Conservation (phyloP, 2,797 vertebrate genomes). For the Catostomus latipinnis region DNA sequence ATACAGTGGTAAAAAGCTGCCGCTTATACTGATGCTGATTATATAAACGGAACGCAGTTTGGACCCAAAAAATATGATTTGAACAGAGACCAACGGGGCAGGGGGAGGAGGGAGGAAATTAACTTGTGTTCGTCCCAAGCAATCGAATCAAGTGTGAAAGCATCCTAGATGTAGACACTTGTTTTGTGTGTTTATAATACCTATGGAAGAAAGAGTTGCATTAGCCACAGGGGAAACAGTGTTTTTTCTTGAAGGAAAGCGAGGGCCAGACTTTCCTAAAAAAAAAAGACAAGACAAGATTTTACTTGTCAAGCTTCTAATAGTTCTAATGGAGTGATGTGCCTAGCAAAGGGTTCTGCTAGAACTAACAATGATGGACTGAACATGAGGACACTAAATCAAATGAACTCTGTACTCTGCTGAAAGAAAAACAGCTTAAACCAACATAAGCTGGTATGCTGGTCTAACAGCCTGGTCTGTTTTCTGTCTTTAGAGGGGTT, state of each 20-base stretch:
- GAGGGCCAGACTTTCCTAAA: constrained; percentile 78
- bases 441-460: no score
- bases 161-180: neutral
- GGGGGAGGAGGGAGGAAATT: no score
- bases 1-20: no score
- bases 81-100: no score
- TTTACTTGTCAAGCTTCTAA: constrained; percentile 35
- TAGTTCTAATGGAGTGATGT: neutral
- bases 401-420: neutral
- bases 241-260: constrained; percentile 73
- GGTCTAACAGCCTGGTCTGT: no score
- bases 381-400: neutral
- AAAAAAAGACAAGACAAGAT: constrained; percentile 71
- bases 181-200: constrained; percentile 59
- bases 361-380: neutral
- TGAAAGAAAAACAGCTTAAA: no score
- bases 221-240: constrained; percentile 74
- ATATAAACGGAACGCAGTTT: no score
- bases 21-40: no score
- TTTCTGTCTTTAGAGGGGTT: no score
- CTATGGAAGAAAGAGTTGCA: constrained; percentile 77
- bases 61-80: no score
- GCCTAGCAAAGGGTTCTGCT: constrained; percentile 40
- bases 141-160: no score
- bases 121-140: no score